Evolutionary conservation across 2,888 invertebrate genomes (phyloP).

Genomic region (Scotopteryx bipunctaria): DNA sequence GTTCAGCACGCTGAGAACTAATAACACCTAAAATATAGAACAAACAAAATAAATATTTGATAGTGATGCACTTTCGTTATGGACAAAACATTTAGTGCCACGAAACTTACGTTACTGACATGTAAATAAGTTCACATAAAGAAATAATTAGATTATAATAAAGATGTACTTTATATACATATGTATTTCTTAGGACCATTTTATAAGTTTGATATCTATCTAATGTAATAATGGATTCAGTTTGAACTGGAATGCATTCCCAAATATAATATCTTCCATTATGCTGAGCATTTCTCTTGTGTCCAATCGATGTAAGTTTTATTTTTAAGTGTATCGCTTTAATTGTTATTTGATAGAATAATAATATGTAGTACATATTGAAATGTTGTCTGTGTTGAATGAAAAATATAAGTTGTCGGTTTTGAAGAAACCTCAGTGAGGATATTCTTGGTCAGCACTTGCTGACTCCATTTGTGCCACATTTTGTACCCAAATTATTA

Average conservation of each 20-base stretch:
- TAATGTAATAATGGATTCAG: constrained; percentile 51
- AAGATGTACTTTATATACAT: constrained; percentile 58
- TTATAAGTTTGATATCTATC: constrained; percentile 68
- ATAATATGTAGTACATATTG: constrained; percentile 23
- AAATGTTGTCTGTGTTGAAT: constrained; percentile 47
- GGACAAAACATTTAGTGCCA: constrained; percentile 50
- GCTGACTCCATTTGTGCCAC: constrained; percentile 42
- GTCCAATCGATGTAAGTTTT: constrained; percentile 44
- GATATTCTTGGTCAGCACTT: constrained; percentile 22
- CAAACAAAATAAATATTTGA: constrained; percentile 32
- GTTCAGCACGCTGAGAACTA: constrained; percentile 56
- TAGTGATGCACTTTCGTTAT: constrained; percentile 51
- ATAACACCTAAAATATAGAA: constrained; percentile 43
- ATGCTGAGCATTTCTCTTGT: constrained; percentile 59
- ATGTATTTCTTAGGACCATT: constrained; percentile 64
- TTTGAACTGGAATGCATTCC: constrained; percentile 69
- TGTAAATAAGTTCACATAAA: constrained; percentile 42
- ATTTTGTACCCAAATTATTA: constrained; percentile 37
- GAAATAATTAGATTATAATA: constrained; percentile 47
- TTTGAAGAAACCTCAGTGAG: constrained; percentile 49
- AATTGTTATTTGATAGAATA: constrained; percentile 29
- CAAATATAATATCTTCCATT: constrained; percentile 64
- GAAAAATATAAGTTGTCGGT: not conserved
- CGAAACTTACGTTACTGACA: constrained; percentile 45
- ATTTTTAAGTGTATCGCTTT: constrained; percentile 32